Evolutionary conservation across 2,113 vertebrate species (phyloP).

Genomic region (Todiramphus chloris): DNA sequence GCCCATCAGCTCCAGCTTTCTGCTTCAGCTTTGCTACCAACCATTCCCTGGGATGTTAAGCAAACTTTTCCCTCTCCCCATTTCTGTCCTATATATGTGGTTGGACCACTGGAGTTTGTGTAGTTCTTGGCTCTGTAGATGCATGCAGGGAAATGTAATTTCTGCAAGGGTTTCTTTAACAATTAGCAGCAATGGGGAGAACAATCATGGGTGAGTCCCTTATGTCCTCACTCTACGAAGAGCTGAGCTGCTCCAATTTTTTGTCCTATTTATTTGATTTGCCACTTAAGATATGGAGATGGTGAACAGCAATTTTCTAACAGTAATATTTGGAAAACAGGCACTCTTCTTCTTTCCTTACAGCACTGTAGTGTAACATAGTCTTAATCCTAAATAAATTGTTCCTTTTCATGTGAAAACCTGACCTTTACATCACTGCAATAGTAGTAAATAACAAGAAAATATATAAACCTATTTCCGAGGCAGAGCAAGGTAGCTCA

Average conservation of each 20-base stretch:
- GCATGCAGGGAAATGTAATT: not conserved
- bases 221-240: not conserved
- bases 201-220: not conserved
- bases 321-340: not conserved
- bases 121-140: not conserved
- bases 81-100: not conserved
- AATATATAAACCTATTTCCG: not conserved
- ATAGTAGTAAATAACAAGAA: not conserved
- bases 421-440: not conserved
- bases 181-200: not conserved
- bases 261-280: conserved; percentile 23
- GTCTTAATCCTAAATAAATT: not conserved
- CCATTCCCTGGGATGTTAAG: not conserved
- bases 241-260: not conserved
- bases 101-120: not conserved
- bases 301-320: not conserved
- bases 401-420: not conserved
- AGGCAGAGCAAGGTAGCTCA: not conserved
- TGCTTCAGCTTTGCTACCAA: not conserved
- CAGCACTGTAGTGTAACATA: not conserved
- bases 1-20: not conserved
- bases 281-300: not conserved
- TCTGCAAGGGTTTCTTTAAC: not conserved
- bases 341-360: not conserved
- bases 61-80: fast-evolving